These are phyloP conservation scores for Drosophila melanica DNA, from an alignment of 1,140 invertebrate genomes.

Conservation along the genomic window DNA sequence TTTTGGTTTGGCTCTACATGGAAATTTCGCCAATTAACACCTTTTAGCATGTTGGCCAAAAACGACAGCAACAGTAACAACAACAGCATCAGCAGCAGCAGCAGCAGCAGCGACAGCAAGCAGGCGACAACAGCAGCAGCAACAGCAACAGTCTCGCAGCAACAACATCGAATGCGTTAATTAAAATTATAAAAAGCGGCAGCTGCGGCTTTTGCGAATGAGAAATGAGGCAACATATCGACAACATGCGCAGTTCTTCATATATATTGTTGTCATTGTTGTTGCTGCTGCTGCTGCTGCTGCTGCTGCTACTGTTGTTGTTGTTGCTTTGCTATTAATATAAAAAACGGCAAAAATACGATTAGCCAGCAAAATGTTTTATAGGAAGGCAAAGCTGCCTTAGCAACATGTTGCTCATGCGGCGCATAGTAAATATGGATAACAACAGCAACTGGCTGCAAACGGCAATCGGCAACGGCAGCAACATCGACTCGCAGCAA, in stretches of 20 bases:
- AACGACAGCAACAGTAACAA: slow-evolving; percentile 64
- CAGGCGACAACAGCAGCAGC: slow-evolving; percentile 55
- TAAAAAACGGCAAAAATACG: slow-evolving; percentile 72
- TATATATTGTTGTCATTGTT: slow-evolving; percentile 32
- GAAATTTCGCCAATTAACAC: slow-evolving; percentile 84
- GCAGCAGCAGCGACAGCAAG: slow-evolving; percentile 6
- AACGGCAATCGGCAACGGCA: slow-evolving; percentile 45
- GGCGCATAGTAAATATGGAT: slow-evolving; percentile 78
- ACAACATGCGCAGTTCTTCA: slow-evolving; percentile 41
- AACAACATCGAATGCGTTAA: slow-evolving; percentile 44
- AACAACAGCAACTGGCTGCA: slow-evolving; percentile 58
- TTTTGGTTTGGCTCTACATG: slow-evolving; percentile 79
- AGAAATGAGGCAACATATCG: slow-evolving; percentile 60
- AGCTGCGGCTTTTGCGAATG: slow-evolving; percentile 49
- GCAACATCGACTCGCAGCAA: slow-evolving; percentile 61
- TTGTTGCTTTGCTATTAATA: slow-evolving; percentile 68
- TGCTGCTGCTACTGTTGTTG: slow-evolving; percentile 10
- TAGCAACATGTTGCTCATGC: slow-evolving; percentile 75
- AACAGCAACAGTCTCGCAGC: slow-evolving; percentile 52
- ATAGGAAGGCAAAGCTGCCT: slow-evolving; percentile 30
- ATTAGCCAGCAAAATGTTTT: slow-evolving; percentile 65
- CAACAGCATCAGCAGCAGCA: slow-evolving; percentile 8
- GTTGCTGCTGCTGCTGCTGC: slow-evolving; percentile 14
- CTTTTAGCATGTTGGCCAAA: slow-evolving; percentile 83
- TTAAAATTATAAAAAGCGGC: slow-evolving; percentile 29